Conservation (phyloP, 2,888 invertebrate species). For the Caprella mutica region DNA sequence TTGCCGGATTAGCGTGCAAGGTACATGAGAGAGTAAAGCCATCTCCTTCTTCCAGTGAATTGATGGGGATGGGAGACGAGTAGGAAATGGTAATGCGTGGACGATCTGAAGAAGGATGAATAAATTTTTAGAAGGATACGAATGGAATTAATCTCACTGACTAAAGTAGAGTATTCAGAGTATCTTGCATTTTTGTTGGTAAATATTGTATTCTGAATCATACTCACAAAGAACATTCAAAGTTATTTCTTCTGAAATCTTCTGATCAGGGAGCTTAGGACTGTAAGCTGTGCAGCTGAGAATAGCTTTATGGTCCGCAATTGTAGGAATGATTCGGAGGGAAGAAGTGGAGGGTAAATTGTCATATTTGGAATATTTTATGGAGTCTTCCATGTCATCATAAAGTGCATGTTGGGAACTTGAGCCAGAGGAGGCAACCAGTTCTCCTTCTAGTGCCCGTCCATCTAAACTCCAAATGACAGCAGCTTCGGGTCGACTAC, state of each 20-base stretch:
- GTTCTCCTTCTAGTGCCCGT: neutral
- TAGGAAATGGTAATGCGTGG: no score
- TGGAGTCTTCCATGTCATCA: no score
- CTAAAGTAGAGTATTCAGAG: neutral
- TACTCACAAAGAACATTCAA: constrained; percentile 12
- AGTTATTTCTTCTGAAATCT: constrained; percentile 7
- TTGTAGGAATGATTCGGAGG: constrained; percentile 13
- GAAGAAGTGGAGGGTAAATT: no score
- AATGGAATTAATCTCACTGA: no score
- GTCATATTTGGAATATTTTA: no score
- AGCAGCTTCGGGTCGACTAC: constrained; percentile 12
- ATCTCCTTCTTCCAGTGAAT: constrained; percentile 27
- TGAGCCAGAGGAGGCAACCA: no score
- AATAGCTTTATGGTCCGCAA: constrained; percentile 14
- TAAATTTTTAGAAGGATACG: no score
- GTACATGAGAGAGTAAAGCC: constrained; percentile 21
- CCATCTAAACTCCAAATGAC: constrained; percentile 10
- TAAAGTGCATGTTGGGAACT: no score
- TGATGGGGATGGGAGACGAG: no score
- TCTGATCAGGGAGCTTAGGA: constrained; percentile 13
- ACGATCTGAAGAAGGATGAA: no score
- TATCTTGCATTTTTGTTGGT: neutral
- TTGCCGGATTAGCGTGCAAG: constrained; percentile 20
- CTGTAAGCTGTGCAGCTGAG: constrained; percentile 21
- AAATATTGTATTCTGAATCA: no score